Evolutionary conservation across 1,140 invertebrate species (phyloP), one percentile per base, ranked within the genome.

Genomic region (Wasmannia auropunctata): DNA sequence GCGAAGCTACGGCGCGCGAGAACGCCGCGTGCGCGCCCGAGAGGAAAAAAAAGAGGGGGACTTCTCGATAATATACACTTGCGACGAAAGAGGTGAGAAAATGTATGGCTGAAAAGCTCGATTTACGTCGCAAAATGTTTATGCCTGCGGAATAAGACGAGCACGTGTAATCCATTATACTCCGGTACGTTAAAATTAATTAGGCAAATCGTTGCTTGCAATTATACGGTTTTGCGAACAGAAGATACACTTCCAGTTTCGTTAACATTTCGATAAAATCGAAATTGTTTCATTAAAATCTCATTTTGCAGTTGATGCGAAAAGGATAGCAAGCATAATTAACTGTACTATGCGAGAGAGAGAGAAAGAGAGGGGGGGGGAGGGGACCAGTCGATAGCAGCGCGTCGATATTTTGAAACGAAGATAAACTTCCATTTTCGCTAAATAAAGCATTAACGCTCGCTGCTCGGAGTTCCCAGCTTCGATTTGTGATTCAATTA

Each of bases 1-100:
- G 1, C 63, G n/a, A 43, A 37, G n/a, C 49, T 31, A 37, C 31
- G 60, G 7, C 11, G 43, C 10, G 65, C 77, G 37, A 31, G 79
- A 58, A 81, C 49, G 46, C 46, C 62, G 49, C 49, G 77, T 37
- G 19, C n/a, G n/a, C 22, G 34, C 34, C 19, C 65, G 8, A 51
- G 8, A 31, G 43, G n/a, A 43, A 14, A 28, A n/a, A 28, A 31
- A 65, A 43, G 3, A 49, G n/a, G 3, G 60, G 4, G 51, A 58
- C 40, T 72, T 72, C 25, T 72, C 77, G 77, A 81, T 81, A 81
- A 81, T 81, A 72, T 58, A 40, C 37, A 43, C 37, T 43, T 37
- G 37, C 6, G 46, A 62, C 56, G 51, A 81, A 72, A 8, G 51
- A 70, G 40, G 11, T 14, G 31, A 81, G 22, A 70, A 54, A 81